These are phyloP conservation scores for Acleris literana DNA, from an alignment of 2,888 invertebrate species.

Conservation along the genomic window DNA sequence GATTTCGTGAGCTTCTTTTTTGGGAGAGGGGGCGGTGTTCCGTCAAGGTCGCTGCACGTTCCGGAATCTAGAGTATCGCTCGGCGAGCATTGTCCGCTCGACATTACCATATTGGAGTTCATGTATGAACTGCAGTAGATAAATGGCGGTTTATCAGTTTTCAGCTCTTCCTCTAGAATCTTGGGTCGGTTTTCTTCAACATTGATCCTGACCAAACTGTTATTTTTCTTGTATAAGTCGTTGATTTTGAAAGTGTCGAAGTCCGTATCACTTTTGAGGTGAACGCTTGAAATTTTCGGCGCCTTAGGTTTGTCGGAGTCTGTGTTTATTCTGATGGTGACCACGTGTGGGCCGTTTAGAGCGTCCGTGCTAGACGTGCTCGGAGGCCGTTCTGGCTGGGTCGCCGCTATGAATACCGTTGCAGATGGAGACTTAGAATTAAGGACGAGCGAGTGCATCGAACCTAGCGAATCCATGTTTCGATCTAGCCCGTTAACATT, in stretches of 20 bases:
- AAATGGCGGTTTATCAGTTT: slow-evolving; percentile 78
- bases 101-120: slow-evolving; percentile 85
- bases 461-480: slow-evolving; percentile 73
- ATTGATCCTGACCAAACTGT: slow-evolving; percentile 85
- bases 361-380: slow-evolving; percentile 75
- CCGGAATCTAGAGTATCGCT: slow-evolving; percentile 93
- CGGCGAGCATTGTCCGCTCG: slow-evolving; percentile 92
- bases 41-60: slow-evolving; percentile 92
- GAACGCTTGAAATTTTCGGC: slow-evolving; percentile 78
- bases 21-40: slow-evolving; percentile 87
- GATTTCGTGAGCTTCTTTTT: slow-evolving; percentile 85
- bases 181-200: slow-evolving; percentile 75
- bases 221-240: slow-evolving; percentile 72
- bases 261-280: slow-evolving; percentile 76
- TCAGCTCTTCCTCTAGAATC: slow-evolving; percentile 79
- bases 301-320: slow-evolving; percentile 79
- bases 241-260: slow-evolving; percentile 70
- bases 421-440: slow-evolving; percentile 79
- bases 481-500: slow-evolving; percentile 68
- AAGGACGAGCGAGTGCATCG: slow-evolving; percentile 83
- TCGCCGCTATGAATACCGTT: slow-evolving; percentile 83
- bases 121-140: slow-evolving; percentile 86
- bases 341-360: slow-evolving; percentile 84
- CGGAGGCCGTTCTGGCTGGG: slow-evolving; percentile 77
- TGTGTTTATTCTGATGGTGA: slow-evolving; percentile 88